Evolutionary conservation across 2,797 vertebrate genomes (phyloP).

Genomic region (Aphelocoma californica): DNA sequence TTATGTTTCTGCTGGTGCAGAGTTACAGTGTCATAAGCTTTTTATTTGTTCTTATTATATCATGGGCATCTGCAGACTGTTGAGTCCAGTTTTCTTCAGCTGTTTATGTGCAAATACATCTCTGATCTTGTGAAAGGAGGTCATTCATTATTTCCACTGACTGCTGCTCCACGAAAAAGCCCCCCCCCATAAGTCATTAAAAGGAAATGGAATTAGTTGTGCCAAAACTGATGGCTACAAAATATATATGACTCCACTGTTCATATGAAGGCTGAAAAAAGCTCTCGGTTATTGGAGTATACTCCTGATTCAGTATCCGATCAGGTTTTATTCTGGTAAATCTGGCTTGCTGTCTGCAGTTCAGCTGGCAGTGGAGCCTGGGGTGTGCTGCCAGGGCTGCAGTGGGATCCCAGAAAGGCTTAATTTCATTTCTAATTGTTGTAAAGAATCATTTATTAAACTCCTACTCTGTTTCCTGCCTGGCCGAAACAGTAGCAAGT

Average conservation of each 20-base stretch:
- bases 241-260: neutral
- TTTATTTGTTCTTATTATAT: constrained; percentile 60
- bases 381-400: constrained; percentile 27
- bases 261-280: neutral
- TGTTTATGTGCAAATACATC: constrained; percentile 21
- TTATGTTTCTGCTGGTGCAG: constrained; percentile 42
- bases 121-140: constrained; percentile 25
- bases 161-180: neutral
- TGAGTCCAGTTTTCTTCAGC: constrained; percentile 36
- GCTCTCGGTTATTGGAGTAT: neutral
- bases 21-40: constrained; percentile 60
- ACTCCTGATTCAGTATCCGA: neutral
- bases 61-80: constrained; percentile 40
- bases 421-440: constrained; percentile 59
- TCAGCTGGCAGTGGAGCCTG: constrained; percentile 1
- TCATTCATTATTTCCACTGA: constrained; percentile 3
- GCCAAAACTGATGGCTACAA: neutral
- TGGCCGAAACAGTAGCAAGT: neutral
- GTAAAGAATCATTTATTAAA: constrained; percentile 52
- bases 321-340: constrained; percentile 28
- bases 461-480: neutral
- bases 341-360: constrained; percentile 25
- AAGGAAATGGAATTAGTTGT: constrained; percentile 18
- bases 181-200: neutral
- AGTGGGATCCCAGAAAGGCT: constrained; percentile 51